Evolutionary conservation across 2,797 vertebrate species (phyloP), one percentile per base, ranked within the genome.

Genomic region (Sternotherus odoratus): DNA sequence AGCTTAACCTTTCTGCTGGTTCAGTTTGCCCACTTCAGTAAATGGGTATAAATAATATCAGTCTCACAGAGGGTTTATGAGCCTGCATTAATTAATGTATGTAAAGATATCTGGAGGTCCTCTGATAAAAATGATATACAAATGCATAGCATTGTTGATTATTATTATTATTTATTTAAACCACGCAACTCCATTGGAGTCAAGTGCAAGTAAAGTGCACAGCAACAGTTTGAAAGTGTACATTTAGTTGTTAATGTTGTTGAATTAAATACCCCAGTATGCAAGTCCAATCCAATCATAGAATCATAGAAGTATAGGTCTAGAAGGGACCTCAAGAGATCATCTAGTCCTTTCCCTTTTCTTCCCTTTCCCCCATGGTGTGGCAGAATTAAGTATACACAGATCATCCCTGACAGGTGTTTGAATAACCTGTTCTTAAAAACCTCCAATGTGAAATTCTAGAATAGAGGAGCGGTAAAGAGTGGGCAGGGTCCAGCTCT

Each of bases 101-200:
- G 12, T 63, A 1, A 79, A 92, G 80, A 4, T 53, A 4, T 28
- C 36, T 79, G 0, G 0, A 26, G 16, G 46, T 28, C 43, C 43
- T 74, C 43, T 46, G 43, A 48, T 46, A 26, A 48, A 43, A 46
- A 87, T 69, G 78, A 30, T 72, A 30, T 51, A 19, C 1, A 51
- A 82, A 74, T 23, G 57, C 26, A 0, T 1, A n/a, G 36, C 80
- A 2, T 12, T 36, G 1, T 5, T 30, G 21, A 74, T 74, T 74
- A 66, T n/a, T 49, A 13, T 49, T 30, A 10, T 11, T 36, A 0
- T 54, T 9, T 28, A 48, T 21, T 57, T 82, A 83, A 69, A 53
- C 30, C 0, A 0, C 5, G 7, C 46, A 69, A 48, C 82, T 50
- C 9, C 93, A 90, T 79, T 15, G 15, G 26, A 75, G 72, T 46